Percentiles rank a stretch among this genome's conserved stretches.
Conservation (phyloP, 2,113 vertebrate genomes). For the Galbula dea region DNA sequence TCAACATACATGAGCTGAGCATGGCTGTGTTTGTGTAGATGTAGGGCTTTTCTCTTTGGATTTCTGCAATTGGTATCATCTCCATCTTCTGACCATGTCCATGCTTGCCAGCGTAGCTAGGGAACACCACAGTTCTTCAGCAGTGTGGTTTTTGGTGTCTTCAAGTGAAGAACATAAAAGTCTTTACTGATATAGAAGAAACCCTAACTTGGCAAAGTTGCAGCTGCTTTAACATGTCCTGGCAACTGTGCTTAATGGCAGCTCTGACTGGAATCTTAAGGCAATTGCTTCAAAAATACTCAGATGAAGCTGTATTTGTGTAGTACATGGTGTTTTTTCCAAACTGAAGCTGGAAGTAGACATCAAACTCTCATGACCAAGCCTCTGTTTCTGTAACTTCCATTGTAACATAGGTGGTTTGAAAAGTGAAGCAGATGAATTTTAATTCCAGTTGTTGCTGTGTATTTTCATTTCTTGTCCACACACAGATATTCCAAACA, state of each 20-base stretch:
- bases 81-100: not conserved
- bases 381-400: not conserved
- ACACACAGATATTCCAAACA: not conserved
- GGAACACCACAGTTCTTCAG: not conserved
- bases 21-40: not conserved
- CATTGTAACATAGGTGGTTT: rapidly evolving
- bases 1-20: no score
- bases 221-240: not conserved
- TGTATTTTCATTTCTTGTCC: not conserved
- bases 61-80: not conserved
- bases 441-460: not conserved
- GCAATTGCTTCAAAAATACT: not conserved
- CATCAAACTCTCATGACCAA: not conserved
- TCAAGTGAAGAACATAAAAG: not conserved
- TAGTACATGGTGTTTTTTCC: not conserved
- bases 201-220: not conserved
- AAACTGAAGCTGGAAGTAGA: no score
- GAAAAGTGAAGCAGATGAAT: not conserved
- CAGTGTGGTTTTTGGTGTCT: not conserved
- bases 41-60: not conserved
- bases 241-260: no score
- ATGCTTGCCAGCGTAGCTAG: not conserved
- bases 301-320: not conserved
- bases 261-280: not conserved
- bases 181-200: not conserved